Evolutionary conservation across 2,888 invertebrate genomes (phyloP), one percentile per base, ranked within the genome.

Genomic region (Dicyrtoma fusca): DNA sequence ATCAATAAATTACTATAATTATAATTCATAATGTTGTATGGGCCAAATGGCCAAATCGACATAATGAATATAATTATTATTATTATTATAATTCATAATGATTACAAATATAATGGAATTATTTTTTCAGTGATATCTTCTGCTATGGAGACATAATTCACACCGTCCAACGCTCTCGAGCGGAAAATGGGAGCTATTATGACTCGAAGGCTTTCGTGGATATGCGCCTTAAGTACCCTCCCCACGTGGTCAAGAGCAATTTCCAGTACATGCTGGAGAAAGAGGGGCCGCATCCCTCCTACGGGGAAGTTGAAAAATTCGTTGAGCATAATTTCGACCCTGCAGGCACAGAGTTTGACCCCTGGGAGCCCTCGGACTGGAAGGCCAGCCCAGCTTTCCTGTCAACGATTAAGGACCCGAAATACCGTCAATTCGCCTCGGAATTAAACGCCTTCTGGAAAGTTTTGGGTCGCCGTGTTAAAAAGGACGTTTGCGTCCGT

Each of bases 181-280:
- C 95, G 49, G n/a, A n/a, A n/a, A n/a, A n/a, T n/a, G n/a, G n/a
- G n/a, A n/a, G n/a, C n/a, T 92, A 88, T 85, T 82, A 85, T 11
- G 94, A 94, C 83, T 92, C 92, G 44, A 94, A 94, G 83, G 89
- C 90, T 0, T 94, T 93, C 83, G 68, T 68, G 44, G 68, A 68
- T 17, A 88, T 92, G 81, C 90, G 90, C 1, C 88, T 95, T 84
- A 87, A 86, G 8, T 34, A 5, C 49, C 85, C 88, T 61, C 87
- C 88, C 75, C 85, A 87, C 75, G 85, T 84, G 73, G 89, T 89
- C 0, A 83, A 90, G 21, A 77, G 81, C 8, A 86, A 86, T 49
- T 91, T 90, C 81, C 83, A 87, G 0, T 80, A 82, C n/a, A 84
- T 91, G 45, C 86, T 89, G 82, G 8, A 5, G 8, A 83, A 85